Evolutionary conservation across 2,797 vertebrate species (phyloP).

Genomic region (Alosa sapidissima): DNA sequence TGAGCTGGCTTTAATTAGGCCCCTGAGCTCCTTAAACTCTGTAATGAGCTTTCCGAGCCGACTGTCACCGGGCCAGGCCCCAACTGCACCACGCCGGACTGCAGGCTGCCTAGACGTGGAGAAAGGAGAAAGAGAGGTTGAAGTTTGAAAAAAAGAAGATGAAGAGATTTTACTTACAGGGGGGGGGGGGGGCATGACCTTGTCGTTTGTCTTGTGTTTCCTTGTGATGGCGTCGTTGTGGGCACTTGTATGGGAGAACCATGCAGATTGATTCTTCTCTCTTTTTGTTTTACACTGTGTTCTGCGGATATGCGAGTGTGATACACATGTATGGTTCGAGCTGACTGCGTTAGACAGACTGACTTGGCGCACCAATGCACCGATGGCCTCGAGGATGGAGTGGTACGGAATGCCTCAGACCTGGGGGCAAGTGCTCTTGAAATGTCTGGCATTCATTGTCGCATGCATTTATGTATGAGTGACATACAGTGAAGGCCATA

Average conservation of each 20-base stretch:
- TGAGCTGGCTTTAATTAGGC: constrained; percentile 58
- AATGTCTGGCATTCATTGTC: constrained; percentile 39
- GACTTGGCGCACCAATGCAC: not conserved
- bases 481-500: constrained; percentile 42
- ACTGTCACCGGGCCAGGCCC: constrained; percentile 37
- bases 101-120: not conserved
- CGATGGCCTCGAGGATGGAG: not conserved
- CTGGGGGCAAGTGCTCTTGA: constrained; percentile 43
- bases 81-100: not conserved
- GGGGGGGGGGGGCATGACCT: not conserved
- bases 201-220: not conserved
- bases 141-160: constrained; percentile 25
- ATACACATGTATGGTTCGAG: not conserved
- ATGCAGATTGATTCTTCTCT: not conserved
- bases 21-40: constrained; percentile 54
- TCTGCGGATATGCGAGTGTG: not conserved
- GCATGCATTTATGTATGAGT: constrained; percentile 58
- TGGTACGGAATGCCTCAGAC: constrained; percentile 10
- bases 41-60: constrained; percentile 54
- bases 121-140: not conserved
- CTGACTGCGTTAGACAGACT: not conserved
- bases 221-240: not conserved
- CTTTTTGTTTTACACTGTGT: not conserved
- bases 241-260: not conserved
- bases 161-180: not conserved